phyloP scores from a whole-genome alignment of 2,113 vertebrate species.

The Xiphorhynchus elegans region DNA sequence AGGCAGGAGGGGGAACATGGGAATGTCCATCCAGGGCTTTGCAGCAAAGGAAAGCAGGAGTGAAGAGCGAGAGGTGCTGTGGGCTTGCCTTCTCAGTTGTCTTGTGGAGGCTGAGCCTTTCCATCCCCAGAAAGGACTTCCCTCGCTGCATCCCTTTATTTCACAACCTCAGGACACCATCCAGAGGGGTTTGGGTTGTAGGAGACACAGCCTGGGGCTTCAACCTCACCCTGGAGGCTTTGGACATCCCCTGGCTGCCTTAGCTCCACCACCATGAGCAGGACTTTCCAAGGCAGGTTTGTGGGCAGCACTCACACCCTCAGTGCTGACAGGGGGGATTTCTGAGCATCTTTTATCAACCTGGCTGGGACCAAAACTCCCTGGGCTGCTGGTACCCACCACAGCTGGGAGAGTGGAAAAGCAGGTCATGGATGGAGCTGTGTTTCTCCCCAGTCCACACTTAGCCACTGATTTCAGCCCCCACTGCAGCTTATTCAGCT shows the following conservation, averaged over 20 bases:
- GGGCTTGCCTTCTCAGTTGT: neutral
- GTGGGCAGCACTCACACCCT: fast-evolving
- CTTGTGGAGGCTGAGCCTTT: neutral
- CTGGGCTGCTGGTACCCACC: neutral
- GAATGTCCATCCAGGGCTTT: neutral
- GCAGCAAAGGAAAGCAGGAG: neutral
- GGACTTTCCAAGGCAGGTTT: neutral
- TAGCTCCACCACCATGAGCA: neutral
- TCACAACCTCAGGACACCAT: neutral
- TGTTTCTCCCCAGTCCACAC: neutral
- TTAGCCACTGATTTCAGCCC: neutral
- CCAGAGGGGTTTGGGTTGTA: neutral
- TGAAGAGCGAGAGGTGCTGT: neutral
- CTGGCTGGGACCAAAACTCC: fast-evolving
- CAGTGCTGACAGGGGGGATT: neutral
- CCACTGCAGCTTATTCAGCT: neutral
- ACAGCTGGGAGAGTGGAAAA: neutral
- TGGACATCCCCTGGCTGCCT: neutral
- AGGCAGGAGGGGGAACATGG: neutral
- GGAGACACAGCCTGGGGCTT: neutral
- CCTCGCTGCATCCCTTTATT: neutral
- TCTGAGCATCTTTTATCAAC: neutral
- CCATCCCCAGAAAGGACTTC: neutral
- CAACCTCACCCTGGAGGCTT: neutral
- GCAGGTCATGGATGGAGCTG: neutral